Base-by-base conservation (phyloP, 30 jellyfish, hydroid and myxozoan species). In the Clytia hemisphaerica region DNA sequence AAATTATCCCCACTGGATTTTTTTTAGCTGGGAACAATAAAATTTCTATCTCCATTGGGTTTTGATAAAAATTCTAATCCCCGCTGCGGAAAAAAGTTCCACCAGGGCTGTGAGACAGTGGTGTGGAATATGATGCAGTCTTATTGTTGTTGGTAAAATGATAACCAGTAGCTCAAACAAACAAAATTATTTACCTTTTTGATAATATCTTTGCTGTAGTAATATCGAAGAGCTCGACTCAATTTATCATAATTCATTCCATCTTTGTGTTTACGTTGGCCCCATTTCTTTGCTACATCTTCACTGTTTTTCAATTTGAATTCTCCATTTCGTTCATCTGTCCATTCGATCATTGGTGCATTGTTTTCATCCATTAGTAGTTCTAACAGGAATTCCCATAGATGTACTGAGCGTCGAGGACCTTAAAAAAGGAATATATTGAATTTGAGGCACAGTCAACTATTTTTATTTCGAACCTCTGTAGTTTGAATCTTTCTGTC, bases 221-320 rank as follows among this genome's bases (percentile, higher is more conserved):
- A 88, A 57, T 88, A 88, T 69, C 97, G 62, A 47, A 88, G 50
- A 5, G 97, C 97, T 3, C 97, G 83, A 54, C 97, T 88, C 45
- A 88, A 89, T 50, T 88, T 88, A 58, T 88, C 97, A 49, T 88
- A 88, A 32, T 88, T 88, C 97, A 88, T 88, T 28, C 97, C 97
- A 9, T 88, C 97, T 44, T 88, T 88, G 68, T 88, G 93, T 47
- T 88, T 88, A 2, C 97, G 93, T 27, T 73, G 93, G 6, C 97
- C 97, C 97, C 97, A 88, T 70, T 93, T 71, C 42, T 82, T 71
- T 19, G 97, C 97, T 0, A 88, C 97, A 42, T 81, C 97, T 65
- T 88, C 97, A 75, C 97, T 88, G 72, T 77, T 89, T 29, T 80
- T 88, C 63, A 88, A 50, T 57, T 80, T 80, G 73, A 88, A 88